Base-by-base conservation (phyloP, 2,113 vertebrate species). In the Phalacrocorax carbo region DNA sequence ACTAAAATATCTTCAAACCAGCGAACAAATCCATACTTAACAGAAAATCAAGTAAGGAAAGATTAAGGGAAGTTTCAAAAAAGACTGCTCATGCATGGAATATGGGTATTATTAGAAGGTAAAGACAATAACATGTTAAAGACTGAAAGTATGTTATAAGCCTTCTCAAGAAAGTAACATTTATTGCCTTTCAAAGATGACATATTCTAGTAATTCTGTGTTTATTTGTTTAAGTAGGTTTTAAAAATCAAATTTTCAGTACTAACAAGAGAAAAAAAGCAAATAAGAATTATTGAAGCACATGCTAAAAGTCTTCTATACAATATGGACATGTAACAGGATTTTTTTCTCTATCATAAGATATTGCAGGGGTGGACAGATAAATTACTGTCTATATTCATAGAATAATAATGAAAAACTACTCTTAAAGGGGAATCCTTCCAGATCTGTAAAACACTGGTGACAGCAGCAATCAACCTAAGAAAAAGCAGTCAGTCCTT, bases 311-410 rank as follows among this genome's bases (percentile, higher is more conserved):
- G 46, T 92, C 75, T 92, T 79, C 91, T 90, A 91, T 82, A 69
- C 58, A 90, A 88, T 97, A 94, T 7, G 3, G 79, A 57, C 52
- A 61, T 5, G 26, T 93, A 97, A 97, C 69, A 88, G 64, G 69
- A 96, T 92, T 93, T 90, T 88, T 96, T 90, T 49, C 78, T 88
- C 66, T 62, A 86, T 88, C 48, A 20, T 60, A 95, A 95, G 78
- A 83, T 94, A 94, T 86, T 96, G 84, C 91, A 93, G 62, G 48
- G 86, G 78, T 95, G 82, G 81, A 86, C 83, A 90, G 84, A 95
- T 89, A 95, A 96, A 96, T 97, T 97, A 92, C 93, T 95, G 93
- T 82, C 92, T 93, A 36, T 86, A 93, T 81, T 94, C 86, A 88
- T 2, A 83, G 80, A 93, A 60, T 95, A 94, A 97, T 82, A 95